These are phyloP conservation scores for Anagyrus pseudococci DNA, from an alignment of 2,888 invertebrate species.

Conservation along the genomic window DNA sequence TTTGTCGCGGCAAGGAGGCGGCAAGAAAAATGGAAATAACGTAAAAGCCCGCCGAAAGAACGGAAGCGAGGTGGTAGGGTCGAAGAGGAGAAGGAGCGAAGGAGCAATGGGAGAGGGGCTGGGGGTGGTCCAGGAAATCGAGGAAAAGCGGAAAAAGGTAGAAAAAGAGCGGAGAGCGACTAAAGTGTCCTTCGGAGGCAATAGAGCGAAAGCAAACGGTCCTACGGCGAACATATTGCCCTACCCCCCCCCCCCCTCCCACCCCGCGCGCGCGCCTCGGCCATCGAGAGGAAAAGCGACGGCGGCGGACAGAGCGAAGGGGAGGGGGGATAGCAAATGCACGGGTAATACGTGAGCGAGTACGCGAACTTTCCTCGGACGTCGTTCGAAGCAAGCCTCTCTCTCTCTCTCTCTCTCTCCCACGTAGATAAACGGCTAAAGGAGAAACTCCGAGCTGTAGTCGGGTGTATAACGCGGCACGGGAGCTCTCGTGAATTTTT, in stretches of 20 bases:
- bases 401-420: too few relatives aligned
- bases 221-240: constrained; percentile 49
- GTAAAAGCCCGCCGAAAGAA: constrained; percentile 5
- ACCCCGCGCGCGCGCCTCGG: too few relatives aligned
- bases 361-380: constrained; percentile 17
- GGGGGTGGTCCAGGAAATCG: constrained; percentile 24
- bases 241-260: too few relatives aligned
- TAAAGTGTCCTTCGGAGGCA: constrained; percentile 54
- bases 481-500: too few relatives aligned
- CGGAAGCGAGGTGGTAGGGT: constrained; percentile 18
- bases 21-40: constrained; percentile 19
- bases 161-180: constrained; percentile 39
- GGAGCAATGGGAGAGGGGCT: constrained; percentile 1
- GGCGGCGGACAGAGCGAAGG: neutral
- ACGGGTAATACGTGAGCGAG: constrained; percentile 31
- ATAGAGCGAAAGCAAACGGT: constrained; percentile 53
- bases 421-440: constrained; percentile 25
- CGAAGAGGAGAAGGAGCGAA: constrained; percentile 1
- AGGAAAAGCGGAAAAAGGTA: constrained; percentile 22
- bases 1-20: neutral
- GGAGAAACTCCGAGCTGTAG: constrained; percentile 14
- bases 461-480: too few relatives aligned
- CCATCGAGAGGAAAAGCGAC: constrained; percentile 9
- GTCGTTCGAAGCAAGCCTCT: neutral
- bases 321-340: neutral